Evolutionary conservation across 2,888 invertebrate species (phyloP).

Genomic region (Cryptus viduatorius): DNA sequence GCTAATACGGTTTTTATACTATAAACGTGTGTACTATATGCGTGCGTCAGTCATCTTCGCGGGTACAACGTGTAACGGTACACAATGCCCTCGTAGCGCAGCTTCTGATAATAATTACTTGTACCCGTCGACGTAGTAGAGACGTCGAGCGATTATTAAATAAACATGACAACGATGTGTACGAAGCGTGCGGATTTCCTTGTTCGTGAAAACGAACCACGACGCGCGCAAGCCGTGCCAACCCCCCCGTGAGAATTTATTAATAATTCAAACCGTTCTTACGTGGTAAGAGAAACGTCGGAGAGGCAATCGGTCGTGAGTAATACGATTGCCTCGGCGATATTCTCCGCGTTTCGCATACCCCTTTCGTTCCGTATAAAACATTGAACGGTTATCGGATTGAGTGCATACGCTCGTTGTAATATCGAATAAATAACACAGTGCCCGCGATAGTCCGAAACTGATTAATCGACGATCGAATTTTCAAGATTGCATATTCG

Average conservation of each 20-base stretch:
- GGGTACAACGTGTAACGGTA: constrained; percentile 31
- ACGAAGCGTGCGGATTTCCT: constrained; percentile 64
- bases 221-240: background rate
- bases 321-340: constrained; percentile 47
- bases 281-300: constrained; percentile 50
- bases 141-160: constrained; percentile 61
- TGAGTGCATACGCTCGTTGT: background rate
- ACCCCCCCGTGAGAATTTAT: constrained; percentile 63
- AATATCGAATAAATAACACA: constrained; percentile 6
- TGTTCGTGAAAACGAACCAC: constrained; percentile 49
- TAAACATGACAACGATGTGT: constrained; percentile 64
- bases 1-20: constrained; percentile 35
- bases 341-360: background rate
- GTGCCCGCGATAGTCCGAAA: background rate
- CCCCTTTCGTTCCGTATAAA: background rate
- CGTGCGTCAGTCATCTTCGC: constrained; percentile 11
- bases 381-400: constrained; percentile 5
- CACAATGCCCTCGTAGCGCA: constrained; percentile 11
- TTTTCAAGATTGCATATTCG: background rate
- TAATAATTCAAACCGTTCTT: constrained; percentile 66
- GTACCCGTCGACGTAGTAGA: constrained; percentile 3
- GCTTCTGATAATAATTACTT: constrained; percentile 58
- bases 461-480: constrained; percentile 6
- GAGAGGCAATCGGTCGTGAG: constrained; percentile 42
- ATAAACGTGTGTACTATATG: constrained; percentile 13